Evolutionary conservation across 1,140 invertebrate species (phyloP).

Genomic region (Zelostemma sp.): DNA sequence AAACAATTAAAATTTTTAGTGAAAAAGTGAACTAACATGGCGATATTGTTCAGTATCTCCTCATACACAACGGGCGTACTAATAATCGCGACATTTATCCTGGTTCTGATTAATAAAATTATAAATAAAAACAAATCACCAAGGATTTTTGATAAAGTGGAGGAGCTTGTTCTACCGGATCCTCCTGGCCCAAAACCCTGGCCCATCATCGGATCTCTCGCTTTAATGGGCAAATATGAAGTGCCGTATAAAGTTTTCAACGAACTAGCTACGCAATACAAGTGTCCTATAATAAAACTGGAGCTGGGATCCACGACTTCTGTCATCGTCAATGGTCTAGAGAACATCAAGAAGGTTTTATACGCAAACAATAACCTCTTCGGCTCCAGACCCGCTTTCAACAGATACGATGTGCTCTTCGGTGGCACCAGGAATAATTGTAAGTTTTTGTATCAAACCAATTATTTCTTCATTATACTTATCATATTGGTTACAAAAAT

Average conservation of each 20-base stretch:
- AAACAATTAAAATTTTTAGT: too few relatives aligned
- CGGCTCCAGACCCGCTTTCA: constrained; percentile 77
- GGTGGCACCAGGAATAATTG: constrained; percentile 78
- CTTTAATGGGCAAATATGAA: constrained; percentile 73
- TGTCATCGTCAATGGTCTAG: constrained; percentile 75
- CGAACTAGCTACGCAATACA: constrained; percentile 70
- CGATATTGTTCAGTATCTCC: constrained; percentile 46
- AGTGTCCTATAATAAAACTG: constrained; percentile 72
- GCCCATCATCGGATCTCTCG: constrained; percentile 75
- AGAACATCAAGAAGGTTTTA: constrained; percentile 76
- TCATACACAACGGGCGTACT: constrained; percentile 51
- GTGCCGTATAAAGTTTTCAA: constrained; percentile 77
- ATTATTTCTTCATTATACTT: too few relatives aligned
- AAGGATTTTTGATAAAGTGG: constrained; percentile 14
- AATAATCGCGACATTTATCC: constrained; percentile 44
- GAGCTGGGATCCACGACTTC: constrained; percentile 75
- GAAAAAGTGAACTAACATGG: neutral
- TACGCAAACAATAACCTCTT: constrained; percentile 71
- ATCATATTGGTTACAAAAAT: too few relatives aligned
- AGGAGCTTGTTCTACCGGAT: constrained; percentile 45
- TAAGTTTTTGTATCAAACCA: constrained; percentile 70
- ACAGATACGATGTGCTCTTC: constrained; percentile 76
- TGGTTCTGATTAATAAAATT: constrained; percentile 51
- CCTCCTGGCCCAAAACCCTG: constrained; percentile 73
- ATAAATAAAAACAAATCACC: constrained; percentile 37